Evolutionary conservation across 2,113 vertebrate species (phyloP), one percentile per base, ranked within the genome.

Genomic region (Carlito syrichta): DNA sequence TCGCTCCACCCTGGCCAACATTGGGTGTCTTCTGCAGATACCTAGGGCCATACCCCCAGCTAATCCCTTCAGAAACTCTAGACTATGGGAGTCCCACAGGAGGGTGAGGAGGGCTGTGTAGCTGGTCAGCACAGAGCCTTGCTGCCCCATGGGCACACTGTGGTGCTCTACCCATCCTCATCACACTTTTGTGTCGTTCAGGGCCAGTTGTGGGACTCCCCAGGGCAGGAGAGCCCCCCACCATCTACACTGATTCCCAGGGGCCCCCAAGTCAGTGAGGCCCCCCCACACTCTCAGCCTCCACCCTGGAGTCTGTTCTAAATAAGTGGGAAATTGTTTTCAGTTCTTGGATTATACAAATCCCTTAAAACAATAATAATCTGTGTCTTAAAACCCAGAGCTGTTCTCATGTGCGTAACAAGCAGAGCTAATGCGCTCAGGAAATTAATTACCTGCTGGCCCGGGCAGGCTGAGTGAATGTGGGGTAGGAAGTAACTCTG

Each of bases 321-420:
- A 58, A 45, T 86, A 77, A 88, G 32, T 52, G 45, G 63, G 50
- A 94, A 92, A 78, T 43, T 95, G 56, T 63, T 91, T 92, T 78
- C 66, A 93, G 56, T 58, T 87, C 71, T 86, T 11, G 3, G 91
- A 92, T 96, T 88, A 93, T 27, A 96, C 35, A 95, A 86, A 97
- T 96, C 74, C 85, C 71, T 81, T 78, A 86, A 96, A 96, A 92
- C 66, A 95, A 93, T 56, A 83, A 81, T 90, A 83, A 88, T 73
- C 82, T 95, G 88, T 4, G 14, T 74, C 96, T 83, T 89, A 97
- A 88, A 79, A 17, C 83, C 48, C 58, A 78, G 69, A 60, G 84
- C 83, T 50, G 38, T 69, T 89, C 32, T 77, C 60, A 85, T 66
- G 71, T 73, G 73, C 14, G 0, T 56, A 94, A 48, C n/a, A 8